Base-by-base conservation (phyloP, 2,113 vertebrate genomes). In the Tachuris rubrigastra region DNA sequence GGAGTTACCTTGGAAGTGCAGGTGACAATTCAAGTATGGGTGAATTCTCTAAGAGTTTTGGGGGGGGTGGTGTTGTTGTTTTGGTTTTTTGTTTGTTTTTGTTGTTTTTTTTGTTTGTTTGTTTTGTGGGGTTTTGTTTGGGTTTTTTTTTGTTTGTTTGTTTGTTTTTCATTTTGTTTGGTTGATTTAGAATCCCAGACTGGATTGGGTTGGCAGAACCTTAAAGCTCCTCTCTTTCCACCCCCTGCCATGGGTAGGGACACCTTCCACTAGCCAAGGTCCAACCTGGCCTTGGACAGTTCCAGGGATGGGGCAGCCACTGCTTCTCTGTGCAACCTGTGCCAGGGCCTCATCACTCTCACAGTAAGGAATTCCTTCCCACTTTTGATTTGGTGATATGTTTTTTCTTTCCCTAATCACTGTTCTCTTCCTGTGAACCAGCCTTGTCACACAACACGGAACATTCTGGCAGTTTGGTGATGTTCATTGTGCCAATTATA, bases 361-460 rank as follows among this genome's bases (percentile, higher is more conserved):
- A 0, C 31, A 25, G 35, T 31, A 21, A 50, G 4, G 6, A 16
- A 0, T 59, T 76, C 1, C 19, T 62, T 4, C 28, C 55, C 65
- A 10, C 5, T 0, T 17, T 41, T 58, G 47, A 23, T 33, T 30
- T 58, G 55, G 13, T 41, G 35, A 8, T 13, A 41, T 55, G 24
- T 41, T 41, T 37, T 25, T 27, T 7, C 21, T 65, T 67, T 6
- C 6, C 33, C 8, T 10, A 2, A 12, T 75, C 62, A 21, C 35
- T 78, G 42, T 44, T 87, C 22, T 77, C 14, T 33, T 30, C 47
- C 15, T 35, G 27, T 37, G 14, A 31, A 33, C 5, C 42, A 52
- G 27, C 69, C 67, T n/a, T 59, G 44, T 22, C 49, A 14, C 12
- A 16, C 22, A 46, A 23, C 8, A 4, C n/a, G n/a, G n/a, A n/a